Evolutionary conservation across 2,113 vertebrate species (phyloP), one percentile per base, ranked within the genome.

Genomic region (Boleophthalmus pectinirostris): DNA sequence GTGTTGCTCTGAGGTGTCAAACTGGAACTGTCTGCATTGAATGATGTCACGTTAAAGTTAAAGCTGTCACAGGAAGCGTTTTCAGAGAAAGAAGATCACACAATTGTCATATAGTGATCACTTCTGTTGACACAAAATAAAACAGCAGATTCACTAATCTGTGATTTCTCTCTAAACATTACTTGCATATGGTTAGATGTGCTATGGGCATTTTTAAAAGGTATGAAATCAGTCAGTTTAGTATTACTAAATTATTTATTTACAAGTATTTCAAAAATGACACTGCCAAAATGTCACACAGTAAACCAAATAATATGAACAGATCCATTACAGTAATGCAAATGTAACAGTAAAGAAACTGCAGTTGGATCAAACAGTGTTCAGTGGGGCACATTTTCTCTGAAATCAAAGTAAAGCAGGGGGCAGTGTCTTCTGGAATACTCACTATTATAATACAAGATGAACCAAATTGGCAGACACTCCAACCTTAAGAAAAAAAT

Each of bases 181-280:
- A n/a, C n/a, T n/a, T n/a, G n/a, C 4, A 51, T 51, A 51, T 18
- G 15, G 16, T 51, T 49, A 18, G 13, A 14, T 49, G 3, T 18
- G 14, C 47, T 49, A 20, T 20, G 15, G 16, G 1, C 15, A 18
- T 15, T 14, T 4, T 49, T 20, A 51, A 15, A n/a, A 51, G 49
- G 15, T 16, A 51, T 20, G 49, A 51, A 51, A 51, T 18, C 4
- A 51, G 49, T 51, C 14, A 35, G 5, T 16, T n/a, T 3, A 58
- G 1, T 18, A 6, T 78, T 84, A 79, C 65, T 65, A 81, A 77
- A 75, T 77, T 8, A 60, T 87, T 91, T 91, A 92, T 92, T 92
- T 92, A 93, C 88, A 92, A 16, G 15, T 58, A 72, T 78, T 70
- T 74, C 24, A 66, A 65, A 67, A 78, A 70, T 71, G 66, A 78